A percentile compares a stretch with the other conserved stretches of the same genome.
phyloP scores from a whole-genome alignment of 2,113 vertebrate genomes.

The Ivindomyrus marchei region DNA sequence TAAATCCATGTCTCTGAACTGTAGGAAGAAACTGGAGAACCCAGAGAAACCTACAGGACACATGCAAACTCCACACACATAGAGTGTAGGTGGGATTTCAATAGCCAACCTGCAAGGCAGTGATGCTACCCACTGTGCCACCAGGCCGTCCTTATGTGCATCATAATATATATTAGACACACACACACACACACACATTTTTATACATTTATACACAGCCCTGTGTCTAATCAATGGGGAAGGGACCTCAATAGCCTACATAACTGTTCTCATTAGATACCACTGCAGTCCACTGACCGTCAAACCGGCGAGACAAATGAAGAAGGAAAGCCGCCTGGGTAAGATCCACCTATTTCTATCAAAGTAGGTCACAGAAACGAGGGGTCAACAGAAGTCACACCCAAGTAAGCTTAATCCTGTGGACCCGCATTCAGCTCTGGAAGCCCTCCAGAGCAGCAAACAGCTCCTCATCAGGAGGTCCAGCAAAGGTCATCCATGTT shows the following conservation, averaged over 20 bases:
- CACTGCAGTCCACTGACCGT: not conserved
- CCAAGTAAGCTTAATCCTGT: not conserved
- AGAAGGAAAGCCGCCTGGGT: not conserved
- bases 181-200: not conserved
- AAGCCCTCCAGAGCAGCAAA: not conserved
- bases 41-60: not conserved
- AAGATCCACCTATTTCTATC: conserved; percentile 12
- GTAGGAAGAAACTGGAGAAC: not conserved
- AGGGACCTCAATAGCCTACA: not conserved
- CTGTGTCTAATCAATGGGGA: not conserved
- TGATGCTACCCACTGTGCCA: not conserved
- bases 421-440: not conserved
- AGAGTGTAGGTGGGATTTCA: not conserved
- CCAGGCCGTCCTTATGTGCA: too few relatives aligned
- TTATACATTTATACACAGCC: not conserved
- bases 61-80: not conserved
- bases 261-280: not conserved
- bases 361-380: conserved; percentile 2
- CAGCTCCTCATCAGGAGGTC: not conserved
- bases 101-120: not conserved
- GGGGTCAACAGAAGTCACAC: not conserved
- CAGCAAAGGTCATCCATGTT: not conserved
- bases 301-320: not conserved
- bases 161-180: not conserved
- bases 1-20: not conserved